These are phyloP conservation scores for Heterodera schachtii DNA, from an alignment of 1,140 invertebrate species.

Conservation along the genomic window DNA sequence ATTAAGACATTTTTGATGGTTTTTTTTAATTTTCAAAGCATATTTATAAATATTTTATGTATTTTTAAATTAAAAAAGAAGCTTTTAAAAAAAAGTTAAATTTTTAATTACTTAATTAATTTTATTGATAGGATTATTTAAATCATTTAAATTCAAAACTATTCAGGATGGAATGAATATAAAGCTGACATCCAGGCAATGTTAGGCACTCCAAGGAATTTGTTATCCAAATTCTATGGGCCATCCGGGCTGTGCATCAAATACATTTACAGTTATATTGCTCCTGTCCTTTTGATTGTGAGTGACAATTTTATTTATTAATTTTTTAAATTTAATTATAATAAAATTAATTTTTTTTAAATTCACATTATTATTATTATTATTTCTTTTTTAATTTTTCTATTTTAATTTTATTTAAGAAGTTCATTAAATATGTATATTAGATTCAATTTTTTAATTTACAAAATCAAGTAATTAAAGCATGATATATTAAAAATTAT, in stretches of 20 bases:
- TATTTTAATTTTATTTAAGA: no score
- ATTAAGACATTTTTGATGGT: no score
- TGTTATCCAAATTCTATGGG: conserved; percentile 37
- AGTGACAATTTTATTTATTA: conserved; percentile 5
- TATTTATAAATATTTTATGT: no score
- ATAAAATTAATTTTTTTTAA: no score
- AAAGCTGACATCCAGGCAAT: conserved; percentile 34
- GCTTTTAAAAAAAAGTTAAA: no score
- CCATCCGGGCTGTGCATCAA: conserved; percentile 37
- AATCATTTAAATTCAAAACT: conserved; percentile 17
- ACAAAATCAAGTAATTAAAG: background rate
- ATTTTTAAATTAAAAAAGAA: no score
- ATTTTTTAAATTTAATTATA: background rate
- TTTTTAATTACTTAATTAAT: no score
- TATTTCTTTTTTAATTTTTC: no score
- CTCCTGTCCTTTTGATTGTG: conserved; percentile 32
- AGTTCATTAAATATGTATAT: no score
- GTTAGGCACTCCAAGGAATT: conserved; percentile 36
- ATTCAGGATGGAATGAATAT: conserved; percentile 35
- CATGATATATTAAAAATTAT: background rate
- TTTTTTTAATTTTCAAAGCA: background rate
- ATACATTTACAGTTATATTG: conserved; percentile 41
- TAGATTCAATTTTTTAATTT: conserved; percentile 1
- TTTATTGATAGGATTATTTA: background rate
- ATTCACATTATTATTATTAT: no score